Evolutionary conservation across 23 tunicate species (phyloP).

Genomic region (Trididemnum clinides): DNA sequence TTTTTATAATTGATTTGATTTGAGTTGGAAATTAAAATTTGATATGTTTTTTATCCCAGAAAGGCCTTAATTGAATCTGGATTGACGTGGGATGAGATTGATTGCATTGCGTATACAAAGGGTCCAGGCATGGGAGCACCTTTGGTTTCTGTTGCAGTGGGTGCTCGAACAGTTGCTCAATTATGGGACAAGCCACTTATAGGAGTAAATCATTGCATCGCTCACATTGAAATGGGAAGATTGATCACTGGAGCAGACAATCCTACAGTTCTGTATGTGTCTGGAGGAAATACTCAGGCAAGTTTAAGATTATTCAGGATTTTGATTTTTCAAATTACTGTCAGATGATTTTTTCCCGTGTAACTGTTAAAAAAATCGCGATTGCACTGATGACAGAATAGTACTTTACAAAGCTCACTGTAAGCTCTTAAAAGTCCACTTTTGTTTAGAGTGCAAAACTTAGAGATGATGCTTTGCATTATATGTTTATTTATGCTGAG

Average conservation of each 20-base stretch:
- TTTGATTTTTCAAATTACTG: no score
- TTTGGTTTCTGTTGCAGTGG: constrained; percentile 89
- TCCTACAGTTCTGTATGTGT: constrained; percentile 95
- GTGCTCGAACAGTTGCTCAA: constrained; percentile 94
- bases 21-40: no score
- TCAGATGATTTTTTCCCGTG: no score
- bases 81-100: constrained; percentile 60
- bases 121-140: constrained; percentile 99
- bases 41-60: constrained; percentile 5
- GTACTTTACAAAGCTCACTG: no score
- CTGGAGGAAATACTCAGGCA: constrained; percentile 98
- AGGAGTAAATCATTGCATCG: constrained; percentile 98
- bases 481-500: no score
- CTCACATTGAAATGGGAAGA: constrained; percentile 99
- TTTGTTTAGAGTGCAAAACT: no score
- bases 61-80: constrained; percentile 80
- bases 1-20: no score
- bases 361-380: no score
- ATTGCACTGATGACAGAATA: no score
- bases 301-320: neutral
- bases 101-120: constrained; percentile 89
- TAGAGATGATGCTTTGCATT: no score
- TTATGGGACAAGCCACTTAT: constrained; percentile 92
- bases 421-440: no score
- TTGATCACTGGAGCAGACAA: constrained; percentile 81